Evolutionary conservation across 2,113 vertebrate species (phyloP), one percentile per base, ranked within the genome.

Genomic region (Campylomormyrus tamandua): DNA sequence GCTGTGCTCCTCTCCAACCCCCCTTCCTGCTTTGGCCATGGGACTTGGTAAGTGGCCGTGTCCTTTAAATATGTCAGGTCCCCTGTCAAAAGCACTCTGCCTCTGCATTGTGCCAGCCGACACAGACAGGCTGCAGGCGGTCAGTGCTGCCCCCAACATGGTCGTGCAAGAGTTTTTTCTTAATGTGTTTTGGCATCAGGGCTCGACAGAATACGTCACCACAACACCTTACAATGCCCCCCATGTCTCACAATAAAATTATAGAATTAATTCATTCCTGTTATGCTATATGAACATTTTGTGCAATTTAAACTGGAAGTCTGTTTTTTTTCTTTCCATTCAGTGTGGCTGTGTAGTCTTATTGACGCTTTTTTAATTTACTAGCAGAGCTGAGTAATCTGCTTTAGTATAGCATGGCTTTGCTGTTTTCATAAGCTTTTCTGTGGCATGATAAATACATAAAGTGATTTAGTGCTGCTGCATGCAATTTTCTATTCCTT

Each of bases 121-220:
- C 58, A 45, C 21, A 77, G 58, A 88, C 58, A 46, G 62, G 42
- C 87, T 62, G 53, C 87, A 88, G 87, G 87, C 87, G n/a, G 53
- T 58, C 87, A 88, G n/a, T 27, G 35, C 42, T 49, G 46, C 45
- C 45, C 62, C 88, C 66, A 6, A 88, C 62, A 74, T 48, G 11
- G 45, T 50, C 21, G 46, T 15, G 8, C 62, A 74, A 45, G n/a
- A 88, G 62, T 46, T 19, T 70, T n/a, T 48, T 50, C 58, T 74
- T 24, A 8, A 74, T 74, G 45, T 80, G 74, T 39, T 80, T 80
- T 42, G 35, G 35, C 74, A 80, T 80, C 74, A 42, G 74, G 17
- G 35, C 5, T 80, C 13, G 35, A 42, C 35, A 80, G 74, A 80
- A 42, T 42, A 39, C 5, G 0, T 42, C 35, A 80, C 6, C 15